A percentile compares a stretch with the other conserved stretches of the same genome.
These are phyloP conservation scores for Oreocharis arfaki DNA, from an alignment of 2,113 vertebrate species.

Conservation along the genomic window DNA sequence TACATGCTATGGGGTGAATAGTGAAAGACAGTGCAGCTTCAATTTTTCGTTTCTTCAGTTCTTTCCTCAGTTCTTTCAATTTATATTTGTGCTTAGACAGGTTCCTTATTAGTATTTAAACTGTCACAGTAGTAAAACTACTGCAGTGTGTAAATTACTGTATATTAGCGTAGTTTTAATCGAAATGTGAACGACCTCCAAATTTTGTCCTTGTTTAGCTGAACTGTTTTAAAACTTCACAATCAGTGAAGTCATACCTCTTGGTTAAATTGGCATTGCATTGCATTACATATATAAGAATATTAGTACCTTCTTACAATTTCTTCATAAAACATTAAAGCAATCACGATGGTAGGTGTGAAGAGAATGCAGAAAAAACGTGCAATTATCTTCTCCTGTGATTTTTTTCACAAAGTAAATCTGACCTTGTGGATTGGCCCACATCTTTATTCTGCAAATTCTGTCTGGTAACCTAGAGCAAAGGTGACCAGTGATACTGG, in stretches of 20 bases:
- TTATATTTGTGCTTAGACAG: not conserved
- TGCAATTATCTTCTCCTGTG: not conserved
- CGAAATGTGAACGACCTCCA: not conserved
- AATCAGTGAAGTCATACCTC: not conserved
- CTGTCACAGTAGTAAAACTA: not conserved
- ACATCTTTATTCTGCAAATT: not conserved
- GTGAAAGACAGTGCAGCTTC: not conserved
- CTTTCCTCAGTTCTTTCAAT: not conserved
- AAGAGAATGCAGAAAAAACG: not conserved
- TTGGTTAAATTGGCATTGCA: not conserved
- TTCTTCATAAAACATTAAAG: not conserved
- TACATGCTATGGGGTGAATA: not conserved
- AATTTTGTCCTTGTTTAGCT: not conserved
- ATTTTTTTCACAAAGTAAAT: conserved; percentile 1
- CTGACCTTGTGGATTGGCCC: not conserved
- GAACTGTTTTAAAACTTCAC: not conserved
- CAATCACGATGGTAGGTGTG: not conserved
- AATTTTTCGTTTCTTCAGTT: not conserved
- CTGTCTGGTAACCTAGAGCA: not conserved
- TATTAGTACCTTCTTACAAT: not conserved
- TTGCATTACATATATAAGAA: not conserved
- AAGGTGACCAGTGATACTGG: not conserved
- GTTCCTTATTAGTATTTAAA: not conserved
- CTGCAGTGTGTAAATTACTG: not conserved
- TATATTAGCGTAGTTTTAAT: not conserved